phyloP scores from a whole-genome alignment of 2,113 vertebrate species.

The Myotis davidii region DNA sequence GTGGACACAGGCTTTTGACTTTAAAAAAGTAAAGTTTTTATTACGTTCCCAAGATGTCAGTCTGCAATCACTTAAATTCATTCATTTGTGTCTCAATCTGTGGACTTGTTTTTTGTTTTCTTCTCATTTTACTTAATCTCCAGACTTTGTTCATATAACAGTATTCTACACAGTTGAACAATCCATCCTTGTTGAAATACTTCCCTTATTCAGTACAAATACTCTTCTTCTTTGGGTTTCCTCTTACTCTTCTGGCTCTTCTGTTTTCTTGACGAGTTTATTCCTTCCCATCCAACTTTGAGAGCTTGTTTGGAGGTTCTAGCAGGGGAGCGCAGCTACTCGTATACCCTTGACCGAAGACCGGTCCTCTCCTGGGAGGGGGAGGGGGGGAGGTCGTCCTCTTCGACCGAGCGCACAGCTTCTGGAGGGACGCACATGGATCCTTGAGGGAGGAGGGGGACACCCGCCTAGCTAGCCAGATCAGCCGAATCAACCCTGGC shows the following conservation, averaged over 20 bases:
- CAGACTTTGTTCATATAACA: background rate
- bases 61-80: background rate
- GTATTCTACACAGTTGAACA: background rate
- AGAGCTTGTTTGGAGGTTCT: too few relatives aligned
- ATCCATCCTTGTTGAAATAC: background rate
- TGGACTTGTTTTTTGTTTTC: too few relatives aligned
- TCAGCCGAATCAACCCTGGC: too few relatives aligned
- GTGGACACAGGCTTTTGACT: background rate
- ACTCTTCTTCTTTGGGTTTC: background rate
- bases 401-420: too few relatives aligned
- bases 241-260: background rate
- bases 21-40: background rate
- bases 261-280: background rate
- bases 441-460: too few relatives aligned
- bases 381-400: too few relatives aligned
- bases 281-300: background rate
- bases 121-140: background rate
- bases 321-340: too few relatives aligned
- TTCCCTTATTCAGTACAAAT: background rate
- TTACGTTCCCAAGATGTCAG: background rate
- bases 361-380: too few relatives aligned
- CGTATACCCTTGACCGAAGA: too few relatives aligned
- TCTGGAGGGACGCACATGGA: too few relatives aligned
- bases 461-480: too few relatives aligned
- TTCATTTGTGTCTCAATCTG: background rate